phyloP scores from a whole-genome alignment of 2,797 vertebrate species.

The Emydoidea blandingii region DNA sequence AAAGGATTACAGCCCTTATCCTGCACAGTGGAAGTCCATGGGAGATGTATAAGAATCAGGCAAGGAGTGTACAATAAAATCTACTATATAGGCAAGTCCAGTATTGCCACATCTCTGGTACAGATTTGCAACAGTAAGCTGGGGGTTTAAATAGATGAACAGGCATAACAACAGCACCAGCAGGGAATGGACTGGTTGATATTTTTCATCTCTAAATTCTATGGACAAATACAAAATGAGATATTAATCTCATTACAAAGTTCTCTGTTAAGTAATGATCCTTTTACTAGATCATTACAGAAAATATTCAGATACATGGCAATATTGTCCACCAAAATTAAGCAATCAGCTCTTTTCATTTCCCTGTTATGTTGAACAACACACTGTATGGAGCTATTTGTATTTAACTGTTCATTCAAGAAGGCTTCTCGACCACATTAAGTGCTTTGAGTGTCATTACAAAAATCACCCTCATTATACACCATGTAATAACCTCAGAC shows the following conservation, averaged over 20 bases:
- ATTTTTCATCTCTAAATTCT: constrained; percentile 40
- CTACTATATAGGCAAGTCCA: neutral
- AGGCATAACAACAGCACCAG: constrained; percentile 23
- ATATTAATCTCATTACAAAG: constrained; percentile 28
- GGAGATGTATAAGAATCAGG: neutral
- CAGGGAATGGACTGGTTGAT: constrained; percentile 23
- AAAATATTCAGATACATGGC: constrained; percentile 18
- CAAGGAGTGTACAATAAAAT: neutral
- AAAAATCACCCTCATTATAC: constrained; percentile 1
- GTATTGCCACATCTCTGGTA: neutral
- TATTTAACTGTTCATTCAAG: constrained; percentile 15
- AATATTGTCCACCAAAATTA: neutral
- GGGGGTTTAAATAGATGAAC: neutral
- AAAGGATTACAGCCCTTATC: neutral
- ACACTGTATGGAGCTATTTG: neutral
- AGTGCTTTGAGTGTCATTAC: constrained; percentile 32
- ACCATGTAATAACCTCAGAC: neutral
- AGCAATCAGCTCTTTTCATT: constrained; percentile 3
- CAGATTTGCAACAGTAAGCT: neutral
- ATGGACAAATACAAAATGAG: neutral
- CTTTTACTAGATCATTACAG: constrained; percentile 27
- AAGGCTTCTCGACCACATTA: neutral
- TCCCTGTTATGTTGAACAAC: constrained; percentile 9
- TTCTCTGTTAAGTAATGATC: constrained; percentile 46
- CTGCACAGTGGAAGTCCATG: neutral